phyloP scores from a whole-genome alignment of 1,140 invertebrate genomes.

The Agrypnia vestita region DNA sequence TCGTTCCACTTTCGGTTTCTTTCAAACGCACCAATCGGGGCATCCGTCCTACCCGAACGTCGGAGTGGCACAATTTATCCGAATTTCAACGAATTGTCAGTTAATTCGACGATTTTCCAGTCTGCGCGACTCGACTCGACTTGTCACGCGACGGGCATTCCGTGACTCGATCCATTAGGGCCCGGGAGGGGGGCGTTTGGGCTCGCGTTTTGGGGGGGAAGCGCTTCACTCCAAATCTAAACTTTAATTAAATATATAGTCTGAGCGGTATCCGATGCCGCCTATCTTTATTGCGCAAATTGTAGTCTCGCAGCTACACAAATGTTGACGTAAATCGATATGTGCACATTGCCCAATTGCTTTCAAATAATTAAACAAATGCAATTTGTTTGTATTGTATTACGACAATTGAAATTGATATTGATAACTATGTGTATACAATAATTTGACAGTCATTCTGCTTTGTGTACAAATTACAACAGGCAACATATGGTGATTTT shows the following conservation, averaged over 20 bases:
- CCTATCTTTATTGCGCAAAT: neutral
- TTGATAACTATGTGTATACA: no score
- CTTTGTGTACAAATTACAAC: no score
- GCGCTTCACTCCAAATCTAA: slow-evolving; percentile 11
- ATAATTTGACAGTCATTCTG: no score
- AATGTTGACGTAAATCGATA: no score
- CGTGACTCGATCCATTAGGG: slow-evolving; percentile 28
- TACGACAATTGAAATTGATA: no score
- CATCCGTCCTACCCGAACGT: neutral
- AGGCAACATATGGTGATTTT: no score
- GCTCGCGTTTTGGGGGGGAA: slow-evolving; percentile 12
- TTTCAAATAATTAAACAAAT: no score
- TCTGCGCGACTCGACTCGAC: slow-evolving; percentile 4
- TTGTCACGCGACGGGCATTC: slow-evolving; percentile 31
- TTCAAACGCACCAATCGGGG: slow-evolving; percentile 13
- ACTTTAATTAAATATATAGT: slow-evolving; percentile 32
- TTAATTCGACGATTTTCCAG: slow-evolving; percentile 38
- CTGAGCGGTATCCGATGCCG: neutral
- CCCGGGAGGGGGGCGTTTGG: neutral
- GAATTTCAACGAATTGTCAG: slow-evolving; percentile 40
- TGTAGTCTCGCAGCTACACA: no score
- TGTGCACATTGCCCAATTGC: no score
- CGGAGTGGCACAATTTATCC: slow-evolving; percentile 5
- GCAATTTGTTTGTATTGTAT: no score
- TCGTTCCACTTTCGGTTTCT: slow-evolving; percentile 45